phyloP scores from a whole-genome alignment of 92 coral and sea anemone species.

The Montipora capitata region DNA sequence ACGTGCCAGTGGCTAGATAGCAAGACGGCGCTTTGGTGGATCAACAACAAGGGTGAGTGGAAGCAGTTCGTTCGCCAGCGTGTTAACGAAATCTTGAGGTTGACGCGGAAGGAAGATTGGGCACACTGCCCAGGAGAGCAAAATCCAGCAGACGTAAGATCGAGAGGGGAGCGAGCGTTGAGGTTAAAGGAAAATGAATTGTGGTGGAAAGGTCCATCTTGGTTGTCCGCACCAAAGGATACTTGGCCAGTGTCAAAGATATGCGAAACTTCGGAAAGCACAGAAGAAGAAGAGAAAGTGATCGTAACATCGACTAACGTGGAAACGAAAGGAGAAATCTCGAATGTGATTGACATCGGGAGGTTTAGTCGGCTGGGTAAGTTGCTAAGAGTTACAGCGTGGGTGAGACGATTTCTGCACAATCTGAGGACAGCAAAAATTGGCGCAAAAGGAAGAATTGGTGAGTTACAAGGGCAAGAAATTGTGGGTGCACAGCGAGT shows the following conservation, averaged over 20 bases:
- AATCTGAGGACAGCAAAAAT: too few species aligned
- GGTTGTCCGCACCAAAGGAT: constrained; percentile 37
- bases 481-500: too few species aligned
- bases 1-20: constrained; percentile 64
- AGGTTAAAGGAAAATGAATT: constrained; percentile 23
- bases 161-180: constrained; percentile 14
- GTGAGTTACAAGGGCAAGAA: too few species aligned
- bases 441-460: too few species aligned
- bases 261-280: constrained; percentile 30
- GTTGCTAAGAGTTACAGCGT: constrained; percentile 65
- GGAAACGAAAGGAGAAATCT: not conserved
- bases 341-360: not conserved
- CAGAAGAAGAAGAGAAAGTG: constrained; percentile 35
- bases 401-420: too few species aligned
- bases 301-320: constrained; percentile 16
- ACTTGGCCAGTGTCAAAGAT: constrained; percentile 32
- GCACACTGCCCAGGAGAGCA: constrained; percentile 40
- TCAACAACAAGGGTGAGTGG: constrained; percentile 46
- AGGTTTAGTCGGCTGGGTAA: constrained; percentile 12
- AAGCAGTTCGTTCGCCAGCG: constrained; percentile 56
- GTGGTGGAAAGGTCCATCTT: constrained; percentile 57
- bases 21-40: constrained; percentile 69
- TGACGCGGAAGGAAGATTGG: constrained; percentile 53
- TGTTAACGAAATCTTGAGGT: constrained; percentile 56
- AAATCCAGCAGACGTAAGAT: constrained; percentile 47